Evolutionary conservation across 2,888 invertebrate genomes (phyloP).

Genomic region (Maniola hyperantus): DNA sequence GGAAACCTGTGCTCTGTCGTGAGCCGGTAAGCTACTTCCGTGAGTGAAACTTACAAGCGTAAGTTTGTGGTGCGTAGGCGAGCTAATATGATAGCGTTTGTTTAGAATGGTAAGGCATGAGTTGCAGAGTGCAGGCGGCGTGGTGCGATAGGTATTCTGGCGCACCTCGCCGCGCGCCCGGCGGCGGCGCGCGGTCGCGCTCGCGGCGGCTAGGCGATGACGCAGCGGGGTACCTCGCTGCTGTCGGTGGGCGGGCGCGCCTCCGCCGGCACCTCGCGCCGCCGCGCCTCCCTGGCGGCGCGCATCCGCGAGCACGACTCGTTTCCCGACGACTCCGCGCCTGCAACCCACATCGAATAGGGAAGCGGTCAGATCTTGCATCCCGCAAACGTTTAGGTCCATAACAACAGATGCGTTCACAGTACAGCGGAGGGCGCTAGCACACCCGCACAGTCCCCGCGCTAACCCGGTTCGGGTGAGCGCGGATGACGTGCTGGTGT

Average conservation of each 20-base stretch:
- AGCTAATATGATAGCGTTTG: not conserved
- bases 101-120: too few species aligned
- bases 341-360: slow-evolving; percentile 42
- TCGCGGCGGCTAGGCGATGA: slow-evolving; percentile 55
- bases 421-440: too few species aligned
- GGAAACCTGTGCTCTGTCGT: too few species aligned
- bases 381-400: too few species aligned
- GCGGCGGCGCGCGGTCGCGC: slow-evolving; percentile 39
- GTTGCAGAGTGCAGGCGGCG: slow-evolving; percentile 40
- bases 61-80: too few species aligned
- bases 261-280: slow-evolving; percentile 72
- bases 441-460: too few species aligned
- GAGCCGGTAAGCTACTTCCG: too few species aligned
- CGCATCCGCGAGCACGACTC: slow-evolving; percentile 77
- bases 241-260: slow-evolving; percentile 72
- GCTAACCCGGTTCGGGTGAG: too few species aligned
- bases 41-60: too few species aligned
- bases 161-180: slow-evolving; percentile 50
- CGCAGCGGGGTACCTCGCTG: slow-evolving; percentile 79
- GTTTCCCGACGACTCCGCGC: slow-evolving; percentile 69
- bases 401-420: too few species aligned
- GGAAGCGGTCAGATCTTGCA: too few species aligned
- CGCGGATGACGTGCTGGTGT: too few species aligned
- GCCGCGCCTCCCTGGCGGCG: slow-evolving; percentile 70
- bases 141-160: slow-evolving; percentile 44